Evolutionary conservation across 2,888 invertebrate genomes (phyloP), one percentile per base, ranked within the genome.

Genomic region (Punctoribates punctum): DNA sequence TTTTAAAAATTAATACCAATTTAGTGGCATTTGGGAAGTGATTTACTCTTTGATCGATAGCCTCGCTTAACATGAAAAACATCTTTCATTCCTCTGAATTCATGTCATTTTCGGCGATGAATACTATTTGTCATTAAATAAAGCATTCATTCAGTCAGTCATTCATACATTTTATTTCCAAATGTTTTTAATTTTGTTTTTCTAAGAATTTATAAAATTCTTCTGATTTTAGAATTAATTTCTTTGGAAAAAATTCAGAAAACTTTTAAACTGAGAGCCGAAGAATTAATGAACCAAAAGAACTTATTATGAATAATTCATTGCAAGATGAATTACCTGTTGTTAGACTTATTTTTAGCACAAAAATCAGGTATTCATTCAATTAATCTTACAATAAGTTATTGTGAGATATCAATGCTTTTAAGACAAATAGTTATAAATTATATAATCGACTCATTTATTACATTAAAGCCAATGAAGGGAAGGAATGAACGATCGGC

Each of bases 321-420:
- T 57, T 57, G 23, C 1, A 57, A 57, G 57, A 23, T 57, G 57
- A 23, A 23, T 57, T 57, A 57, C 57, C 57, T 13, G 57, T 57
- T 57, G 23, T 57, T 57, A 5, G 11, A 11, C 8, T 23, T 57
- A 57, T 57, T 57, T 57, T 57, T 57, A 57, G 57, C 25, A 13
- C 51, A 51, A 51, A 51, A 51, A 57, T 57, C 25, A 57, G 23
- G 11, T 25, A 57, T 57, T 57, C 57, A 57, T 57, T 25, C 57
- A 57, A 57, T 57, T 57, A 57, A 57, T 57, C 57, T 25, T 57
- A 57, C 25, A 57, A 57, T 57, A 57, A 57, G 20, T 57, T 20
- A 23, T 25, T 25, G 20, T 51, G 20, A 51, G 5, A 20, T 51
- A 51, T 42, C 42, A 42, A 51, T 20, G 51, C 20, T n/a, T 51